Percentiles rank a stretch among this genome's conserved stretches.
Conservation (phyloP, 2,797 vertebrate genomes). For the Pachyuromys duprasi region DNA sequence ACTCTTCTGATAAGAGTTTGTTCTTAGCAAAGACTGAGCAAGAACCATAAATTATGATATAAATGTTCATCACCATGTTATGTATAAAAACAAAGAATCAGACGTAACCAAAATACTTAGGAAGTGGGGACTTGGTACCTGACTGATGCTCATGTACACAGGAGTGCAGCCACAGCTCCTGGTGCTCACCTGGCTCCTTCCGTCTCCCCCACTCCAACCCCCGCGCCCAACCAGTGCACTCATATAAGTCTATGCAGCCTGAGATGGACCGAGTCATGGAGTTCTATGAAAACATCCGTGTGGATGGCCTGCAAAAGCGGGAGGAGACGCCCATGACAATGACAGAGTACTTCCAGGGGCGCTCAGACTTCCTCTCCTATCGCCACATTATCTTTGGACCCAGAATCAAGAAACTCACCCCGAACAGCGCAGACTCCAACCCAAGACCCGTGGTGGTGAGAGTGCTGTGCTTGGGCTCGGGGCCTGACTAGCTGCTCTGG, state of each 20-base stretch:
- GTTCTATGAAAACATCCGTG: slow-evolving; percentile 87
- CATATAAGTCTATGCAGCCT: slow-evolving; percentile 81
- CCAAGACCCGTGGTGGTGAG: slow-evolving; percentile 85
- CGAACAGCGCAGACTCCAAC: slow-evolving; percentile 58
- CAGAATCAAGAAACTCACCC: slow-evolving; percentile 67
- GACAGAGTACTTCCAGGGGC: slow-evolving; percentile 89
- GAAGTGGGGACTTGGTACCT: background rate
- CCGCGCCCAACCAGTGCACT: slow-evolving; percentile 87
- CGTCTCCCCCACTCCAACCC: background rate
- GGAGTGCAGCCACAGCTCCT: fast-evolving
- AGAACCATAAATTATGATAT: background rate
- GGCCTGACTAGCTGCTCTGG: background rate
- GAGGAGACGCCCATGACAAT: slow-evolving; percentile 85
- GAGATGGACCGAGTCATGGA: slow-evolving; percentile 89
- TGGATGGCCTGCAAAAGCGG: slow-evolving; percentile 88
- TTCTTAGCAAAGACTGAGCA: background rate
- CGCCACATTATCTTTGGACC: slow-evolving; percentile 85
- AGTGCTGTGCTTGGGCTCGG: background rate
- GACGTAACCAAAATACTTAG: background rate
- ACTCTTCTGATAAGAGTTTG: background rate
- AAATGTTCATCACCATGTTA: background rate
- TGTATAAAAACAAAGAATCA: background rate
- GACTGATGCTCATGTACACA: fast-evolving
- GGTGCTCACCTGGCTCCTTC: background rate
- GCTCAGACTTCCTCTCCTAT: slow-evolving; percentile 90